Evolutionary conservation across 2,113 vertebrate genomes (phyloP).

Genomic region (Nothocercus julius): DNA sequence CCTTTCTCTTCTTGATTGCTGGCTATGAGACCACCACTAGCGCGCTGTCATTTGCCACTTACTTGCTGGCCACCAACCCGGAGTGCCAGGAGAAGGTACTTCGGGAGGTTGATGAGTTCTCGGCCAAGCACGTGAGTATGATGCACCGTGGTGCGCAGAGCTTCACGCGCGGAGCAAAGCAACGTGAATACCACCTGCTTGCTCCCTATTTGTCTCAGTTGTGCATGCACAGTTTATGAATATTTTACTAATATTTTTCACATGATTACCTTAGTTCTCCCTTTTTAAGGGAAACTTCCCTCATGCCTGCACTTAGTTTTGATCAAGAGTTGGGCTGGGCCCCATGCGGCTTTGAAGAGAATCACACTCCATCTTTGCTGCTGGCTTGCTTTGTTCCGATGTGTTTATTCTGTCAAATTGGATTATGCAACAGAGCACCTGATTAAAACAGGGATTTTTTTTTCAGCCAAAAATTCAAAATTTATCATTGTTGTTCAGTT

Average conservation of each 20-base stretch:
- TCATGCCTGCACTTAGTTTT: not conserved
- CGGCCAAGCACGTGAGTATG: slow-evolving; percentile 83
- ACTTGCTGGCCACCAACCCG: slow-evolving; percentile 87
- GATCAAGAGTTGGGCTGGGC: too few relatives aligned
- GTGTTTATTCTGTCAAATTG: not conserved
- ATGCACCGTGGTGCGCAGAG: not conserved
- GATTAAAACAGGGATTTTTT: not conserved
- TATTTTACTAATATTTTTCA: not conserved
- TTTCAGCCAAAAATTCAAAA: not conserved
- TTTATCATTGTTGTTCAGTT: not conserved
- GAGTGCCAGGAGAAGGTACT: slow-evolving; percentile 86
- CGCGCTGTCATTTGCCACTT: slow-evolving; percentile 87
- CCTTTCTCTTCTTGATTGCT: slow-evolving; percentile 90
- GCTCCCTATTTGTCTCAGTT: not conserved
- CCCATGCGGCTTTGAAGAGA: not conserved
- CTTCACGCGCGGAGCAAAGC: not conserved
- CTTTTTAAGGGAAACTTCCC: not conserved
- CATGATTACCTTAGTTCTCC: not conserved
- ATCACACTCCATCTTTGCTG: not conserved
- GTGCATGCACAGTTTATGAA: not conserved
- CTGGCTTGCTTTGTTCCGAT: too few relatives aligned
- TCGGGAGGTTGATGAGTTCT: slow-evolving; percentile 86
- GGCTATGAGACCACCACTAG: slow-evolving; percentile 91
- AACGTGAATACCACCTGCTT: too few relatives aligned
- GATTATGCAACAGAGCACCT: not conserved